Evolutionary conservation across 1,140 invertebrate species (phyloP).

Genomic region (Popillia japonica): DNA sequence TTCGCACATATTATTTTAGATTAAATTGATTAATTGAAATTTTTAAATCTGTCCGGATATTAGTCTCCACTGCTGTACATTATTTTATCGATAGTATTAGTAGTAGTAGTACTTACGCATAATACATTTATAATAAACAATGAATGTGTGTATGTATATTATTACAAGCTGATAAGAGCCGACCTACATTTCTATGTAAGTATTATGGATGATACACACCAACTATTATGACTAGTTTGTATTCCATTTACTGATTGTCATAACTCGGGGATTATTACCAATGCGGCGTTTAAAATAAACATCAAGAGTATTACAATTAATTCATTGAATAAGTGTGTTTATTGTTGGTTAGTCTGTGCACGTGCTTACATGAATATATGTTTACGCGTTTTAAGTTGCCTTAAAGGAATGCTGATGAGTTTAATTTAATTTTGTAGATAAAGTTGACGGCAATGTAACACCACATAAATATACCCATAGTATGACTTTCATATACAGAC

Average conservation of each 20-base stretch:
- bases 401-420: slow-evolving; percentile 12
- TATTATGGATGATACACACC: not conserved
- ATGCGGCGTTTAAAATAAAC: too few species aligned
- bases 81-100: too few species aligned
- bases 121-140: not conserved
- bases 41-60: too few species aligned
- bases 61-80: too few species aligned
- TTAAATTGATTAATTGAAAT: too few species aligned
- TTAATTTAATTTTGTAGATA: slow-evolving; percentile 9
- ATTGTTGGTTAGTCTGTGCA: not conserved
- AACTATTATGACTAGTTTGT: too few species aligned
- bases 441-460: not conserved
- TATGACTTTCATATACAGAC: too few species aligned
- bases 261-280: too few species aligned
- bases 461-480: not conserved
- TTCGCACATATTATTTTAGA: too few species aligned
- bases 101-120: too few species aligned
- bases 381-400: not conserved
- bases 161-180: not conserved
- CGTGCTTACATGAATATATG: not conserved
- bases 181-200: not conserved
- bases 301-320: not conserved
- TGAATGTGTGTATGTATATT: not conserved
- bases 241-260: too few species aligned
- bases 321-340: not conserved